phyloP scores from a whole-genome alignment of 1,140 invertebrate genomes.

The Drosophila orosa region DNA sequence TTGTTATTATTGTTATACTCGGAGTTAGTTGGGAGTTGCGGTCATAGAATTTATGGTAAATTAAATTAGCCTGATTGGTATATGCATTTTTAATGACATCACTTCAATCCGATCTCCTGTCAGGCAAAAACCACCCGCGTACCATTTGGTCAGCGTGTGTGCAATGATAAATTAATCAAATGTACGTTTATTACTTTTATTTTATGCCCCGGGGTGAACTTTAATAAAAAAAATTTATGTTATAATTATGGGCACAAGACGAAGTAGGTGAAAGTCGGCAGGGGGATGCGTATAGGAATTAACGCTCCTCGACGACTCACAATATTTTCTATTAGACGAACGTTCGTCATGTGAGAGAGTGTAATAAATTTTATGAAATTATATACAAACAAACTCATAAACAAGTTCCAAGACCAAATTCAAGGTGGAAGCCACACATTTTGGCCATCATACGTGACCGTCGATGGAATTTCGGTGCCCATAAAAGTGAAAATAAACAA shows the following conservation, averaged over 20 bases:
- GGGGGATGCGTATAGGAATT: constrained; percentile 60
- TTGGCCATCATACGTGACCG: constrained; percentile 78
- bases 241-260: constrained; percentile 64
- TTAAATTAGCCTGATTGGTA: constrained; percentile 69
- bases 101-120: constrained; percentile 26
- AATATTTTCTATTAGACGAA: constrained; percentile 77
- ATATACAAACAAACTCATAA: constrained; percentile 58
- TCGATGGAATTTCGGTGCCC: constrained; percentile 44
- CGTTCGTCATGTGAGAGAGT: constrained; percentile 68
- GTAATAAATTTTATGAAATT: constrained; percentile 80
- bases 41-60: constrained; percentile 51
- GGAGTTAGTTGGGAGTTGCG: constrained; percentile 2
- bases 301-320: constrained; percentile 28
- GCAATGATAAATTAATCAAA: constrained; percentile 74
- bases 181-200: constrained; percentile 69
- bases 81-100: constrained; percentile 69
- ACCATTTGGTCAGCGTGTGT: constrained; percentile 8
- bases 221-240: constrained; percentile 76
- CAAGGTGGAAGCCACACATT: constrained; percentile 55
- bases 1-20: constrained; percentile 4
- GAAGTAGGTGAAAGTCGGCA: constrained; percentile 3
- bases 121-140: constrained; percentile 6
- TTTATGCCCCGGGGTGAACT: constrained; percentile 59
- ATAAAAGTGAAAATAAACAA: constrained; percentile 71
- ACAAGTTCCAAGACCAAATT: constrained; percentile 22